Evolutionary conservation across 2,797 vertebrate genomes (phyloP), one percentile per base, ranked within the genome.

Genomic region (Acridotheres tristis): DNA sequence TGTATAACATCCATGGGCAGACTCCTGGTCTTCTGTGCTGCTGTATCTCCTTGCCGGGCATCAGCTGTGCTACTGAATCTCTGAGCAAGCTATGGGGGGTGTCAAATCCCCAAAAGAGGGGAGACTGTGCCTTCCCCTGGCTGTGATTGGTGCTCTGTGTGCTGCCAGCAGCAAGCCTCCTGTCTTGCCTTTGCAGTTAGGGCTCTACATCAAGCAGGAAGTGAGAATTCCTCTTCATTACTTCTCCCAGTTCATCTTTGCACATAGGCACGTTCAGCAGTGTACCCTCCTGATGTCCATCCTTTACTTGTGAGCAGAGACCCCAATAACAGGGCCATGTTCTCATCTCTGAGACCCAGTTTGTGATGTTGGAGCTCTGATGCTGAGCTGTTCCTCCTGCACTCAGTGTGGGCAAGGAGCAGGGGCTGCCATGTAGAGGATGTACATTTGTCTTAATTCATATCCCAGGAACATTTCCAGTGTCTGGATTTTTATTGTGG

Each of bases 251-350:
- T 43, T 47, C 6, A 32, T 50, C 47, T 48, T 71, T n/a, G 7
- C 27, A 27, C 1, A 0, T 11, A 36, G 61, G 25, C 32, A 42
- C 0, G 0, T 54, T 75, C 26, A 68, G 22, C 47, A 40, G 26
- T 32, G 26, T 16, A 6, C 32, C 19, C 84, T 54, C 51, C 51
- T 51, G 36, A 69, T 1, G 7, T 20, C n/a, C n/a, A 26, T 53
- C 47, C 25, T 72, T 63, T 13, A 3, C 7, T 72, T 69, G 5
- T 12, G 51, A 58, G 10, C 17, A 42, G 32, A 23, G 62, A 59
- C 18, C 11, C 0, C 58, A 54, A 0, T 10, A 38, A 14, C 1
- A 27, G 62, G 7, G 42, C 2, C 2, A 5, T 1, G 30, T 40
- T 92, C 71, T 66, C 21, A 8, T 26, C 25, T 32, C 48, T 58